Percentiles rank a stretch among this genome's conserved stretches.
Conservation (phyloP, 2,797 vertebrate species). For the Sebastolobus altivelis region DNA sequence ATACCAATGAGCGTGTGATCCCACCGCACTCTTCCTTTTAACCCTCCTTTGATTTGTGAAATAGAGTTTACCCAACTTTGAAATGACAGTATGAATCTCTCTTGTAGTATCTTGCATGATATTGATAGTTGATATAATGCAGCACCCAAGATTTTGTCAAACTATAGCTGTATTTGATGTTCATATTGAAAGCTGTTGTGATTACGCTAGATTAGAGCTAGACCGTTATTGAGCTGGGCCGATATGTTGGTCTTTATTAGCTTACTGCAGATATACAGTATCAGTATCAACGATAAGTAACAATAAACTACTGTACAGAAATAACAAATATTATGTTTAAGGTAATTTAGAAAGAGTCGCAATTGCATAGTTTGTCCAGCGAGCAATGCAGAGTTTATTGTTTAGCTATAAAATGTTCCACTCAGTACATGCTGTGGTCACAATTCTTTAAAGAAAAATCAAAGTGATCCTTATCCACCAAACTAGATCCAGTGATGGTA, state of each 20-base stretch:
- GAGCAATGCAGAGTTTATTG: not conserved
- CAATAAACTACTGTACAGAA: not conserved
- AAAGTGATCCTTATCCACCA: not conserved
- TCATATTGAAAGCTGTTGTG: not conserved
- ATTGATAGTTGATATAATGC: not conserved
- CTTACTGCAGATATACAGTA: not conserved
- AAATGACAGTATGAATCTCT: not conserved
- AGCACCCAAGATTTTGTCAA: not conserved
- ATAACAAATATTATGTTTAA: too few species aligned
- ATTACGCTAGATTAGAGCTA: not conserved
- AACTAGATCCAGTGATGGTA: not conserved
- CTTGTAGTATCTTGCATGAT: not conserved
- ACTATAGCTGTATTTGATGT: not conserved
- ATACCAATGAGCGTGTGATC: not conserved
- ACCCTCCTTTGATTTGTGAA: slow-evolving; percentile 47
- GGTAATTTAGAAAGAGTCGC: not conserved
- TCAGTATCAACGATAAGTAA: not conserved
- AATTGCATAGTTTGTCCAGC: not conserved
- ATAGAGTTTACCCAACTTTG: slow-evolving; percentile 28
- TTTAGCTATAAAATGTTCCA: not conserved
- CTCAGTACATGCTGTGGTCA: not conserved
- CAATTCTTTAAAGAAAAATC: not conserved
- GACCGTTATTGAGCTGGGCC: not conserved
- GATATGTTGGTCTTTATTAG: not conserved
- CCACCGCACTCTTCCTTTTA: not conserved